Evolutionary conservation across 2,113 vertebrate species (phyloP), one percentile per base, ranked within the genome.

Genomic region (Oreocharis arfaki): DNA sequence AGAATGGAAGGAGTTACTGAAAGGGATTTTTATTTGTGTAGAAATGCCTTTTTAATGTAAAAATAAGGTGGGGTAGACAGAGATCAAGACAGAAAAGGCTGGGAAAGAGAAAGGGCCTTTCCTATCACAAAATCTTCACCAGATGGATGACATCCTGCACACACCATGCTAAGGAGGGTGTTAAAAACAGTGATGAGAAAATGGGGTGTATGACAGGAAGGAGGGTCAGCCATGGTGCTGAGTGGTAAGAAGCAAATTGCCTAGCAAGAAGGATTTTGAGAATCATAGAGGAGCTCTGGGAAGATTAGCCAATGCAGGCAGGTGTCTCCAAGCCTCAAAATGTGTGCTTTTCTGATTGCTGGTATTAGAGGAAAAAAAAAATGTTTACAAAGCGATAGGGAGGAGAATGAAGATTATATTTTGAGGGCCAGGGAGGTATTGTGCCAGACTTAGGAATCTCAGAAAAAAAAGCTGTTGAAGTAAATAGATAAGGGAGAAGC

Each of bases 341-440:
- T 82, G 70, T 96, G 93, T 96, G 78, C 35, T 96, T 73, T 93
- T 87, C 94, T 94, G 93, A 93, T 95, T 90, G 84, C 39, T 73
- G 77, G 42, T 52, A 55, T 93, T 96, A 84, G 14, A 53, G 53
- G 2, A 0, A 3, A 11, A 7, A 49, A 39, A 35, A 86, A 76
- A 41, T 32, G 42, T 95, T 93, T 90, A 81, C 85, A 71, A 64
- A 87, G 78, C 0, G 2, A 47, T 68, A 4, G 15, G 50, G 84
- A 87, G 59, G 67, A 80, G 47, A 64, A 91, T 60, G 59, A 75
- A 85, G 90, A 80, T 94, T 76, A 22, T 91, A 28, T 88, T 91
- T 80, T 63, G 44, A 95, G 42, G 16, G 44, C 74, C 33, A 30
- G 32, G 24, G 33, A 84, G 81, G 56, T 52, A 71, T 55, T 87